Base-by-base conservation (phyloP, 1,140 invertebrate genomes). In the Mya arenaria region DNA sequence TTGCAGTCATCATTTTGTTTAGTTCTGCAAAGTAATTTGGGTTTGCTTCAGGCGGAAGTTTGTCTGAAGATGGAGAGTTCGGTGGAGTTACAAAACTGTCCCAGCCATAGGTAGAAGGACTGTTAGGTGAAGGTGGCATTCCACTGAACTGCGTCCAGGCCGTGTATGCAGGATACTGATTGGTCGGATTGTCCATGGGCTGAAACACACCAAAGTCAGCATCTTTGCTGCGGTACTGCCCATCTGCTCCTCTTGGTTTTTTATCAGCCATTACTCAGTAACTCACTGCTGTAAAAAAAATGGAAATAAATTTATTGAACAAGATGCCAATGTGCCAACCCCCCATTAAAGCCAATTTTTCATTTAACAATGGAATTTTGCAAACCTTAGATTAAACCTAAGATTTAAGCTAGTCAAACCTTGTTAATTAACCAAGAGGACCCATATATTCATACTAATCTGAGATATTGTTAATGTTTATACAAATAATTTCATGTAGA, bases 101-200 rank as follows among this genome's bases (percentile, higher is more conserved):
- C 79, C 79, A 82, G 28, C 44, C 48, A 34, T 63, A 82, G 19
- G 58, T 17, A 58, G 52, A 36, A 28, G 37, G 0, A 30, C 62
- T 60, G 23, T 19, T 44, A 28, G 68, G 79, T 0, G 56, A 58
- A n/a, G 68, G 68, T 44, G 69, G 60, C n/a, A 82, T 65, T 44
- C 79, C 79, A 32, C 79, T 82, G 30, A 82, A 82, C n/a, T 72
- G 79, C 15, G 79, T 82, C 79, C 79, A 82, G 25, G 56, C 28
- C 19, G 65, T 25, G 37, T 66, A 78, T 1, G 25, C 48, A n/a
- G 75, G 75, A 58, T 34, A 78, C 23, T n/a, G 41, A 15, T 56
- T 34, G 4, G 62, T n/a, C 25, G 73, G 73, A 8, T 37, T 34
- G 0, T 32, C 25, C 65, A 68, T 68, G 36, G 62, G 75, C 28